These are phyloP conservation scores for Harpagifer antarcticus DNA, from an alignment of 2,797 vertebrate species.

Conservation along the genomic window DNA sequence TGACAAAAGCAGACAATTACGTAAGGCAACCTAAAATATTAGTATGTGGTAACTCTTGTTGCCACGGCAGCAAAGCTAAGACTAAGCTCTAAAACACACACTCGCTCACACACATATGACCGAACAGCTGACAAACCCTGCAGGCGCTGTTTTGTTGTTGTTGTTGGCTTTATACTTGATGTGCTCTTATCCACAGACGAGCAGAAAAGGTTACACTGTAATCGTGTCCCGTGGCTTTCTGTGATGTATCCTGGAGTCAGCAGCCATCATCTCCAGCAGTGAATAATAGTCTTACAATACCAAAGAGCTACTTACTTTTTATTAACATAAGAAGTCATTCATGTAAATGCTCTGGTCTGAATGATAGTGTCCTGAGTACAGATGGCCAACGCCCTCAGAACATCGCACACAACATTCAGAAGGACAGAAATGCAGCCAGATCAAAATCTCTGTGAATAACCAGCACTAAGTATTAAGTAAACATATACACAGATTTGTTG, in stretches of 20 bases:
- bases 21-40: slow-evolving; percentile 65
- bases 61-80: slow-evolving; percentile 65
- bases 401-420: slow-evolving; percentile 28
- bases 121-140: slow-evolving; percentile 58
- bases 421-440: slow-evolving; percentile 6
- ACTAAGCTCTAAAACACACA: slow-evolving; percentile 23
- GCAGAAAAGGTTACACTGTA: slow-evolving; percentile 29
- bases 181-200: slow-evolving; percentile 10
- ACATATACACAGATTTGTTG: no score
- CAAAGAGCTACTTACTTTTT: not conserved
- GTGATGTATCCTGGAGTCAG: slow-evolving; percentile 22
- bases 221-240: slow-evolving; percentile 30
- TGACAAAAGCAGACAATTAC: slow-evolving; percentile 64
- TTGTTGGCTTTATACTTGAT: slow-evolving; percentile 18
- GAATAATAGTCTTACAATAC: not conserved
- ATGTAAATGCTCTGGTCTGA: not conserved
- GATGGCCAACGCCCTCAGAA: slow-evolving; percentile 41
- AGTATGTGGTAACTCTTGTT: slow-evolving; percentile 59
- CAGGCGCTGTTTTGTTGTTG: slow-evolving; percentile 25
- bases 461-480: not conserved
- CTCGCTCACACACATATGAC: slow-evolving; percentile 24
- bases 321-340: slow-evolving; percentile 13
- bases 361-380: slow-evolving; percentile 23
- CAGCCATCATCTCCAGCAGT: not conserved
- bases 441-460: slow-evolving; percentile 24